These are phyloP conservation scores for Rhinolophus ferrumequinum DNA, from an alignment of 2,113 vertebrate genomes.

Conservation along the genomic window DNA sequence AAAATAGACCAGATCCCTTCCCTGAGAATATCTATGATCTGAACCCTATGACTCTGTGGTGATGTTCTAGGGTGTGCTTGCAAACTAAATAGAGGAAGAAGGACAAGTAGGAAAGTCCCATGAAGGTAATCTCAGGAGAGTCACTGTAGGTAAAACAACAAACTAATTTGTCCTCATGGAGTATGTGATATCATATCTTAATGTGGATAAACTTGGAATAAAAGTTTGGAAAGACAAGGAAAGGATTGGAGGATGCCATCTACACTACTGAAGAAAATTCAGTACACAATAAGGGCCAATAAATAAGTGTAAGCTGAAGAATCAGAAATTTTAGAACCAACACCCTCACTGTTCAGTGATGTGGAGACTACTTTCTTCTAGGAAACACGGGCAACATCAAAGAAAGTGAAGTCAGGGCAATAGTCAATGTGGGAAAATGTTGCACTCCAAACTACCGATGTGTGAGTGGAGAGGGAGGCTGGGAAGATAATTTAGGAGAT, in stretches of 20 bases:
- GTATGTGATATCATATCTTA: background rate
- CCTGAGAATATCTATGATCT: background rate
- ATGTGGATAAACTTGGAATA: background rate
- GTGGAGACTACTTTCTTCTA: background rate
- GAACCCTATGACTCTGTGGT: background rate
- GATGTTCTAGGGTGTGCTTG: background rate
- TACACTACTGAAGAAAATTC: background rate
- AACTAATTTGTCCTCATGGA: background rate
- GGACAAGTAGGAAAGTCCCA: background rate
- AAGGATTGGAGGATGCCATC: background rate
- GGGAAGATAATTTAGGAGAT: background rate
- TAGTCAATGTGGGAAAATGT: background rate
- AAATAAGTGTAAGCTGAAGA: conserved; percentile 11
- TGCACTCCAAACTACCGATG: background rate
- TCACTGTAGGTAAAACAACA: background rate
- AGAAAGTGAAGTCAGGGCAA: background rate
- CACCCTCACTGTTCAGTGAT: background rate
- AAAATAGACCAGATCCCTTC: background rate
- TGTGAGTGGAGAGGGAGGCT: background rate
- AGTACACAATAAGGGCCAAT: background rate
- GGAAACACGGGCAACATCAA: background rate
- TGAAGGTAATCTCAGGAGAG: background rate
- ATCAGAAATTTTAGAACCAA: background rate
- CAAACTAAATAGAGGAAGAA: background rate
- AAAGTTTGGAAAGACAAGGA: background rate